Conservation (phyloP, 1,140 invertebrate genomes). For the Lepidotrigona ventralis region DNA sequence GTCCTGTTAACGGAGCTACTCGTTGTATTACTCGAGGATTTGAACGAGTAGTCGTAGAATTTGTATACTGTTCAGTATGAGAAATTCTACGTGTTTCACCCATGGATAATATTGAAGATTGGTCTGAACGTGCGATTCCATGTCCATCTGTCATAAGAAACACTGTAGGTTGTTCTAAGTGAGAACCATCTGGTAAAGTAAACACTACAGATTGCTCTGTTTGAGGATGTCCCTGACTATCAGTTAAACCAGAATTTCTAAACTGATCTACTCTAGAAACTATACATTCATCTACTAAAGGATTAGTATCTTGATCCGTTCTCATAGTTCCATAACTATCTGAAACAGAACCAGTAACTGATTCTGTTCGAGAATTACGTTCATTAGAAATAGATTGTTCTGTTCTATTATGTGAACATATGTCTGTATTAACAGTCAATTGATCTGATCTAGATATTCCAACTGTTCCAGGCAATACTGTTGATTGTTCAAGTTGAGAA, state of each 20-base stretch:
- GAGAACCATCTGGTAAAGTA: conserved; percentile 42
- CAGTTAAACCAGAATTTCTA: not conserved
- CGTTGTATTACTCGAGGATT: conserved; percentile 40
- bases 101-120: conserved; percentile 32
- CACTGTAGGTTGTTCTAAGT: conserved; percentile 29
- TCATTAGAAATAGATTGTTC: conserved; percentile 29
- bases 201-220: conserved; percentile 46
- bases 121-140: conserved; percentile 35
- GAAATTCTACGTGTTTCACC: conserved; percentile 44
- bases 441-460: conserved; percentile 32
- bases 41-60: conserved; percentile 25
- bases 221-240: conserved; percentile 39
- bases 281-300: conserved; percentile 25
- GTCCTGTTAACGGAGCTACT: conserved; percentile 36
- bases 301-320: conserved; percentile 25
- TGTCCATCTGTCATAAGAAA: conserved; percentile 37
- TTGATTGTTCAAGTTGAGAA: conserved; percentile 48
- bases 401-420: conserved; percentile 36
- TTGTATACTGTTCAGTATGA: conserved; percentile 43
- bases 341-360: conserved; percentile 16
- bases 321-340: conserved; percentile 44
- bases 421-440: conserved; percentile 25
- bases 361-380: conserved; percentile 27
- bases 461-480: conserved; percentile 16
- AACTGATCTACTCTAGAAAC: conserved; percentile 26